Percentiles rank a stretch among this genome's conserved stretches.
Evolutionary conservation across 1,140 invertebrate species (phyloP).

Genomic region (Drosophila melanica): DNA sequence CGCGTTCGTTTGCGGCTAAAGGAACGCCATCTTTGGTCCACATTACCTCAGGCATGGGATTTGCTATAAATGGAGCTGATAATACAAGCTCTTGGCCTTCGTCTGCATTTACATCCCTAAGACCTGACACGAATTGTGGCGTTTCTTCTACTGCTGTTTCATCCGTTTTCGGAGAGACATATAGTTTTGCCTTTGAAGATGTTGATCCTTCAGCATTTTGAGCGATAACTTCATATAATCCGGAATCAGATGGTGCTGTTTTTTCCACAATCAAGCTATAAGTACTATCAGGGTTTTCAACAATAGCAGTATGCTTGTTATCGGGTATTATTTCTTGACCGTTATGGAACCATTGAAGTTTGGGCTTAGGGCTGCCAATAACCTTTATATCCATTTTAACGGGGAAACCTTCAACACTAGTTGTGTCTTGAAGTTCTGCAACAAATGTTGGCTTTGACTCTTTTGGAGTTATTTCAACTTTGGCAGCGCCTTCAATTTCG

Average conservation of each 20-base stretch:
- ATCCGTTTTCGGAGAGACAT: conserved; percentile 87
- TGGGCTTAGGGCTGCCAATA: conserved; percentile 89
- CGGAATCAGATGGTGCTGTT: conserved; percentile 88
- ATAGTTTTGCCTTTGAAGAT: conserved; percentile 88
- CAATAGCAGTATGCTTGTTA: conserved; percentile 87
- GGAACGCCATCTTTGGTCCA: conserved; percentile 93
- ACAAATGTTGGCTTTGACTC: conserved; percentile 90
- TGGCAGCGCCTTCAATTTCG: conserved; percentile 87
- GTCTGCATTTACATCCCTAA: conserved; percentile 90
- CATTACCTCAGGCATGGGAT: conserved; percentile 92
- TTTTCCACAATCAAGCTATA: conserved; percentile 88
- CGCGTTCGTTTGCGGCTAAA: conserved; percentile 87
- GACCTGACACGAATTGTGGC: conserved; percentile 89
- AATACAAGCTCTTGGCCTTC: conserved; percentile 90
- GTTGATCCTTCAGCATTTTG: conserved; percentile 90
- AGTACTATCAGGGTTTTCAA: conserved; percentile 88
- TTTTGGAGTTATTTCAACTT: conserved; percentile 88
- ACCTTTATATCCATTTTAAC: conserved; percentile 91
- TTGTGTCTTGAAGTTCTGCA: conserved; percentile 88
- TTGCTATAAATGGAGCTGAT: conserved; percentile 90
- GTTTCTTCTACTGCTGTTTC: conserved; percentile 88
- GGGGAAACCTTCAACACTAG: conserved; percentile 93
- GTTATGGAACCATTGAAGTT: conserved; percentile 91
- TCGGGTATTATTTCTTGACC: conserved; percentile 91
- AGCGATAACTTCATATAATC: conserved; percentile 90